A percentile compares a stretch with the other conserved stretches of the same genome.
Conservation (phyloP, 2,888 invertebrate species). For the Idaea biselata region DNA sequence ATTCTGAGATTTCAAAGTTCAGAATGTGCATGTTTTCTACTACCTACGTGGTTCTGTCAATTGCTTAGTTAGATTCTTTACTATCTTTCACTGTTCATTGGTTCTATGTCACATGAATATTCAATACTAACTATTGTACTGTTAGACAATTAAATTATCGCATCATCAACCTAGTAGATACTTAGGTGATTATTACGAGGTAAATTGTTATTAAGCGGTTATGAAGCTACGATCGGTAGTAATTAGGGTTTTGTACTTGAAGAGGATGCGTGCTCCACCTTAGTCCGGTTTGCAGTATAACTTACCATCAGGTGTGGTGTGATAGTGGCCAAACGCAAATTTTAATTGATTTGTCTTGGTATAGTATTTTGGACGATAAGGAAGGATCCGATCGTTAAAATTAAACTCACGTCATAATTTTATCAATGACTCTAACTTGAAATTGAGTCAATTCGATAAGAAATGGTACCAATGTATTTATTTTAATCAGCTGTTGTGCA, state of each 20-base stretch:
- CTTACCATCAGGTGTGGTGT: too few relatives aligned
- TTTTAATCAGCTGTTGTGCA: constrained; percentile 20
- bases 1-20: too few relatives aligned
- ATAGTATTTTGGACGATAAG: too few relatives aligned
- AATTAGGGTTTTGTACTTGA: background rate
- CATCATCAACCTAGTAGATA: background rate
- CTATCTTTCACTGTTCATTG: background rate
- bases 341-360: too few relatives aligned
- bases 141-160: background rate
- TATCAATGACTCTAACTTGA: constrained; percentile 25
- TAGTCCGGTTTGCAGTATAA: too few relatives aligned
- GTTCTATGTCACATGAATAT: background rate
- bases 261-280: background rate
- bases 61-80: background rate
- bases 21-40: background rate
- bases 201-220: background rate
- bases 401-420: background rate
- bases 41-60: background rate
- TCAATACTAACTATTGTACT: background rate
- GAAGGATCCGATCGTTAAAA: too few relatives aligned
- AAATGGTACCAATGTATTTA: constrained; percentile 12
- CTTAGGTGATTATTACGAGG: background rate
- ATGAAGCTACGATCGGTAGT: background rate
- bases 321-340: background rate
- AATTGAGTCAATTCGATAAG: constrained; percentile 20